phyloP scores from a whole-genome alignment of 2,888 invertebrate species.

The Macaria notata region DNA sequence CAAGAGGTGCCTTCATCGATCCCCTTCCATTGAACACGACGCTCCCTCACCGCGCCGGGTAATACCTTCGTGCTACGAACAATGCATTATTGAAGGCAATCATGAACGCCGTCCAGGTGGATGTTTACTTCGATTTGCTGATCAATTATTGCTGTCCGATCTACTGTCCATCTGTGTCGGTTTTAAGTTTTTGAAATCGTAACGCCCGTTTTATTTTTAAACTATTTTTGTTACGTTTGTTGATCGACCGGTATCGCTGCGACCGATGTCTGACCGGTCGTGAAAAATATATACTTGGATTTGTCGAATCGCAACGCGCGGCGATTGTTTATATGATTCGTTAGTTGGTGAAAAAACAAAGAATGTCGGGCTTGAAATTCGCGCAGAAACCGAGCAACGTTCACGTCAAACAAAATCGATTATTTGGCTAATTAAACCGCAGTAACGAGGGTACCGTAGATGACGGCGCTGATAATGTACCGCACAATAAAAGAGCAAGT shows the following conservation, averaged over 20 bases:
- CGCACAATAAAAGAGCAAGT: constrained; percentile 42
- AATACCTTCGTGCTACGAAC: constrained; percentile 59
- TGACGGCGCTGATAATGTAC: constrained; percentile 34
- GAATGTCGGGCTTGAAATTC: not conserved
- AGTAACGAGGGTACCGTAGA: constrained; percentile 31
- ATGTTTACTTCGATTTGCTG: constrained; percentile 67
- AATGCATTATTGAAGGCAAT: constrained; percentile 73
- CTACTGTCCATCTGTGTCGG: constrained; percentile 34
- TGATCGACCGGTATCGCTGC: constrained; percentile 13
- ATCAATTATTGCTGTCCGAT: constrained; percentile 64
- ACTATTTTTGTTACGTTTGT: constrained; percentile 1
- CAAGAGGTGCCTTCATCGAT: constrained; percentile 32
- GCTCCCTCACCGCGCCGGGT: constrained; percentile 39
- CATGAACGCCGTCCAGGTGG: constrained; percentile 63
- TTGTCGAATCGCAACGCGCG: constrained; percentile 7
- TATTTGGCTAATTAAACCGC: constrained; percentile 34
- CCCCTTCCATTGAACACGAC: constrained; percentile 26
- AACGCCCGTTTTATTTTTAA: constrained; percentile 15
- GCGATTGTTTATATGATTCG: constrained; percentile 13
- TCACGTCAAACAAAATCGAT: constrained; percentile 29
- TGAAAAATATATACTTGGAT: constrained; percentile 9
- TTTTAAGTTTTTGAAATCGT: constrained; percentile 35
- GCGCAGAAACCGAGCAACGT: constrained; percentile 1
- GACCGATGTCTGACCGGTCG: constrained; percentile 1
- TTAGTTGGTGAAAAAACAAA: constrained; percentile 10